Conservation (phyloP, 1,140 invertebrate genomes). For the Pseudobourletiella spinata region DNA sequence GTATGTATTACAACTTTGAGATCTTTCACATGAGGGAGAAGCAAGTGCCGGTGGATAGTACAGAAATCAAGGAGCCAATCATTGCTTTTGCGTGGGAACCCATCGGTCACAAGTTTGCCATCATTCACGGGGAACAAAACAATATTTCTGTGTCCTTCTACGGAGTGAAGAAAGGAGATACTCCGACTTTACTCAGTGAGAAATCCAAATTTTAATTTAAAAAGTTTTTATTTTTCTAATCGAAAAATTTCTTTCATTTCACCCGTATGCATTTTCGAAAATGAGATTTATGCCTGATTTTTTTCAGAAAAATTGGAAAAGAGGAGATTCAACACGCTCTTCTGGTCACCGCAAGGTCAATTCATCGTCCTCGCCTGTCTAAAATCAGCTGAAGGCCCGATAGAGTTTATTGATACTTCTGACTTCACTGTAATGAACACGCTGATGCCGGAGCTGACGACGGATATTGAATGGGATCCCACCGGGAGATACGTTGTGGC, state of each 20-base stretch:
- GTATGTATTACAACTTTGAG: conserved; percentile 98
- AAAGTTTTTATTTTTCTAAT: no score
- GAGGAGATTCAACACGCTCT: conserved; percentile 83
- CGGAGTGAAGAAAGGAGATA: conserved; percentile 76
- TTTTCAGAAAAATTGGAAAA: conserved; percentile 73
- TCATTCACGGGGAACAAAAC: conserved; percentile 86
- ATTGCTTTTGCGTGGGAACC: conserved; percentile 98
- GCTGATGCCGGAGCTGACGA: conserved; percentile 86
- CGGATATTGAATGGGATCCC: conserved; percentile 98
- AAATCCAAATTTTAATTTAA: conserved; percentile 29
- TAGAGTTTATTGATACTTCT: conserved; percentile 92
- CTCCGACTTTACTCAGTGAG: conserved; percentile 72
- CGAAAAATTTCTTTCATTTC: no score
- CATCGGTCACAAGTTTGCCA: conserved; percentile 87
- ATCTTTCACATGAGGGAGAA: conserved; percentile 98
- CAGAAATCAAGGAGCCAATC: conserved; percentile 88
- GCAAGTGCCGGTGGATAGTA: conserved; percentile 93
- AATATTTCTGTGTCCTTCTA: conserved; percentile 89
- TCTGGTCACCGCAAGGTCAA: conserved; percentile 94
- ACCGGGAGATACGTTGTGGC: conserved; percentile 96
- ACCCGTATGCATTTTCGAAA: no score
- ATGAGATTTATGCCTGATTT: no score
- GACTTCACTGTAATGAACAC: conserved; percentile 90
- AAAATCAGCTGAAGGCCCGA: conserved; percentile 69
- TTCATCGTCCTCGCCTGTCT: conserved; percentile 87